These are phyloP conservation scores for Piscicola geometra DNA, from an alignment of 2,888 invertebrate genomes.

Conservation along the genomic window DNA sequence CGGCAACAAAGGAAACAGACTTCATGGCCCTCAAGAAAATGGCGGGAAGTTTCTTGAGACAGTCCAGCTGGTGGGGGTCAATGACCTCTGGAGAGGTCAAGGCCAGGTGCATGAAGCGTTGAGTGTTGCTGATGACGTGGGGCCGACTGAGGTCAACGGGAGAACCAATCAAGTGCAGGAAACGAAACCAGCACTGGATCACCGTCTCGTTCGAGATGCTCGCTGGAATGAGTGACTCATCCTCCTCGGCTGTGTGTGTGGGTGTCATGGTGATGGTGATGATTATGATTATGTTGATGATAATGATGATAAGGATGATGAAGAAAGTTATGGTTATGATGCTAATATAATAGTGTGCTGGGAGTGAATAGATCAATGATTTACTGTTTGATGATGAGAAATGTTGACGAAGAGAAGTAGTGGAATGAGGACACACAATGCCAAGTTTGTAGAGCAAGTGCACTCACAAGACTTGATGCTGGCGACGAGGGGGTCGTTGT, in stretches of 20 bases:
- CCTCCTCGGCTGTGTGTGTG: background rate
- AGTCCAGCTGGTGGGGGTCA: constrained; percentile 79
- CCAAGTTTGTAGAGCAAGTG: too few species aligned
- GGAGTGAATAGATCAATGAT: too few species aligned
- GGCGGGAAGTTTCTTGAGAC: constrained; percentile 64
- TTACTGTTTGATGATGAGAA: too few species aligned
- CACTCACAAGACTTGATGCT: background rate
- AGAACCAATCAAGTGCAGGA: constrained; percentile 87
- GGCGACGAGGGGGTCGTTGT: background rate
- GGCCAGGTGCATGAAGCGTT: constrained; percentile 75
- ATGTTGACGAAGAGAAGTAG: too few species aligned
- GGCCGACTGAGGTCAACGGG: constrained; percentile 72
- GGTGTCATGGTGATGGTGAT: background rate
- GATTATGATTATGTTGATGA: too few species aligned
- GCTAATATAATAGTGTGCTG: too few species aligned
- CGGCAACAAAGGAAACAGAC: constrained; percentile 85
- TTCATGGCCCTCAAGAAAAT: constrained; percentile 90
- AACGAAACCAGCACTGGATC: constrained; percentile 91
- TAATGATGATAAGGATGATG: too few species aligned
- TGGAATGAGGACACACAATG: too few species aligned
- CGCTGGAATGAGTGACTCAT: constrained; percentile 63
- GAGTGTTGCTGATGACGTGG: constrained; percentile 69
- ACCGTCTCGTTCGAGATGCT: constrained; percentile 80
- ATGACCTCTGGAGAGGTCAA: constrained; percentile 68
- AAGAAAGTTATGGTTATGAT: too few species aligned